A percentile compares a stretch with the other conserved stretches of the same genome.
These are phyloP conservation scores for Lepus oiostolus DNA, from an alignment of 2,797 vertebrate genomes.

Conservation along the genomic window DNA sequence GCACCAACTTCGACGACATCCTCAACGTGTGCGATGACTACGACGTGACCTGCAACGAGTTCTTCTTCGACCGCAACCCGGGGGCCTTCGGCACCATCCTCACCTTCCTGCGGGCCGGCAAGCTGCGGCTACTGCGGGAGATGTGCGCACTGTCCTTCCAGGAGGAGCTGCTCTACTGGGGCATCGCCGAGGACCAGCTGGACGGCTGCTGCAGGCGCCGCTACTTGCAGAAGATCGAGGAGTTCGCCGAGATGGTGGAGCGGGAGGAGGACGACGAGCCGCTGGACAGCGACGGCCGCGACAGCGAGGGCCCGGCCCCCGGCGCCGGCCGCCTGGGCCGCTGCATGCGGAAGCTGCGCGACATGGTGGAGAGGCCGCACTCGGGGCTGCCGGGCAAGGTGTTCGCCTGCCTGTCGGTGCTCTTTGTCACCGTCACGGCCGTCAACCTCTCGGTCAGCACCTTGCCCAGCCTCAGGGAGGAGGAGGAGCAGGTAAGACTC, in stretches of 20 bases:
- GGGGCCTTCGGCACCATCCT: conserved; percentile 97
- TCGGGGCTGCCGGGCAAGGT: conserved; percentile 98
- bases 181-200: conserved; percentile 96
- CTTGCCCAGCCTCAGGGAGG: conserved; percentile 97
- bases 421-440: conserved; percentile 98
- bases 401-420: conserved; percentile 97
- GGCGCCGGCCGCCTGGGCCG: conserved; percentile 89
- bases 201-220: conserved; percentile 98
- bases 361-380: conserved; percentile 99
- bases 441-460: conserved; percentile 99
- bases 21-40: conserved; percentile 98
- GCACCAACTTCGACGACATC: conserved; percentile 97
- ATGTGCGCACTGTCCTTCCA: conserved; percentile 98
- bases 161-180: conserved; percentile 99
- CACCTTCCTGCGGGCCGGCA: conserved; percentile 96
- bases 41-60: conserved; percentile 96
- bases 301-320: conserved; percentile 81
- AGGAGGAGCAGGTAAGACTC: conserved; percentile 95
- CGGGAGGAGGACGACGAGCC: conserved; percentile 91
- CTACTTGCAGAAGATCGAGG: conserved; percentile 96
- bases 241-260: conserved; percentile 95
- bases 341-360: conserved; percentile 95
- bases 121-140: conserved; percentile 95
- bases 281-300: conserved; percentile 90
- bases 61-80: conserved; percentile 99